Evolutionary conservation across 2,888 invertebrate genomes (phyloP), one percentile per base, ranked within the genome.

Genomic region (Conistra vaccinii): DNA sequence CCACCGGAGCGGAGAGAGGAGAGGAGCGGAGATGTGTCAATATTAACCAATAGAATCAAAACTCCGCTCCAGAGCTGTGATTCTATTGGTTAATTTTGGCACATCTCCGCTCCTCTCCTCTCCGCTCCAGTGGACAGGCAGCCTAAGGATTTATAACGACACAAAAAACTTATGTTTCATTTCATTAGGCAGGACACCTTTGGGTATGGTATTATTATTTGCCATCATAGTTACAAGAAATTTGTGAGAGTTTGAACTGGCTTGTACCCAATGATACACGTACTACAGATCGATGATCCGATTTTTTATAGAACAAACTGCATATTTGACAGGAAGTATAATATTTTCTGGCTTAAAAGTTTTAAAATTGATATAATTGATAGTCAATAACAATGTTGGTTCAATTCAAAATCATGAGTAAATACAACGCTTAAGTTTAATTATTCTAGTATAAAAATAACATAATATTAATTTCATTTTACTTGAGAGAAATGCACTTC

Each of bases 381-480:
- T 63, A 73, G n/a, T 66, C 26, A 65, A 48, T 60, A 79, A 81
- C 48, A 76, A 69, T 48, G 32, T 79, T 76, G 60, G 55, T 80
- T 69, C 69, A 82, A 69, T 76, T 76, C n/a, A 81, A 65, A 68
- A 66, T 81, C 42, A 76, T 61, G 35, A 57, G 55, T 81, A 55
- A 78, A 81, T 61, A 69, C 65, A 76, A 81, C 26, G 3, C 60
- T 61, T 76, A 81, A 51, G 6, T 81, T 76, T 63, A 78, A 62
- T 81, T 63, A 78, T 35, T 76, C 63, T 61, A 82, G 82, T 80
- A 82, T 61, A 80, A 79, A 80, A 79, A 79, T 79, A 79, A 82
- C 69, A 69, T 76, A 81, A 76, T 80, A 60, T 75, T 72, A 14
- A 51, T 76, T 72, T 60, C 20, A 78, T 53, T 68, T 45, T 35